Percentiles rank a stretch among this genome's conserved stretches.
These are phyloP conservation scores for Sicus ferrugineus DNA, from an alignment of 2,888 invertebrate species.

Conservation along the genomic window DNA sequence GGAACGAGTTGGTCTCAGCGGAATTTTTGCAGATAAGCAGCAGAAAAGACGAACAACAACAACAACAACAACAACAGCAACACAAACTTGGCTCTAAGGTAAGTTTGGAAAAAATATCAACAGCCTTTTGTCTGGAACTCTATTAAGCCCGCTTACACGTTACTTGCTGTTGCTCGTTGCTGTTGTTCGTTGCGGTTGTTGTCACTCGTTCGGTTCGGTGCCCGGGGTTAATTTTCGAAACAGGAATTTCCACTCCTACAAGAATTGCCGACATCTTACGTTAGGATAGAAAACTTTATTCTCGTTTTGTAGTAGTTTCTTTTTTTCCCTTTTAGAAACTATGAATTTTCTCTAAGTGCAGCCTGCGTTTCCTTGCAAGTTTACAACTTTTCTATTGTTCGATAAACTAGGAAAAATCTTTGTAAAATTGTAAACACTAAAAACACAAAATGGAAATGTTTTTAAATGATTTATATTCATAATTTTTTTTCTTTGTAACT, in stretches of 20 bases:
- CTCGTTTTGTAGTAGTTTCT: too few relatives aligned
- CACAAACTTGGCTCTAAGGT: neutral
- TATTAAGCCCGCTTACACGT: conserved; percentile 12
- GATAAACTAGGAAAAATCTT: too few relatives aligned
- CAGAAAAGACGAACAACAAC: neutral
- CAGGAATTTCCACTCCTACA: conserved; percentile 64
- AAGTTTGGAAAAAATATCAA: neutral
- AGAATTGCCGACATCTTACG: conserved; percentile 23
- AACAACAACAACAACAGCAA: neutral
- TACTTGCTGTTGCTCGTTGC: neutral
- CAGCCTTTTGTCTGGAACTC: conserved; percentile 20
- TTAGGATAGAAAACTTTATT: neutral
- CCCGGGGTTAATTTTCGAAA: conserved; percentile 44
- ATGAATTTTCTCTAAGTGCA: too few relatives aligned
- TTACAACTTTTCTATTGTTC: too few relatives aligned
- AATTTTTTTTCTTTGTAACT: too few relatives aligned
- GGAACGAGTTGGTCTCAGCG: conserved; percentile 24
- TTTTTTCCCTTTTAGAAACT: too few relatives aligned
- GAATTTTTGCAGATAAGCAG: conserved; percentile 29
- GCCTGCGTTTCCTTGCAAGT: too few relatives aligned
- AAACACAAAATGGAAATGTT: too few relatives aligned
- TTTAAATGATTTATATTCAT: too few relatives aligned
- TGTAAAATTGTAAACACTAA: too few relatives aligned
- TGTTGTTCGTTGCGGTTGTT: conserved; percentile 30
- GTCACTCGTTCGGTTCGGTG: conserved; percentile 17